phyloP scores from a whole-genome alignment of 2,888 invertebrate species.

The Metopia argyrocephala region DNA sequence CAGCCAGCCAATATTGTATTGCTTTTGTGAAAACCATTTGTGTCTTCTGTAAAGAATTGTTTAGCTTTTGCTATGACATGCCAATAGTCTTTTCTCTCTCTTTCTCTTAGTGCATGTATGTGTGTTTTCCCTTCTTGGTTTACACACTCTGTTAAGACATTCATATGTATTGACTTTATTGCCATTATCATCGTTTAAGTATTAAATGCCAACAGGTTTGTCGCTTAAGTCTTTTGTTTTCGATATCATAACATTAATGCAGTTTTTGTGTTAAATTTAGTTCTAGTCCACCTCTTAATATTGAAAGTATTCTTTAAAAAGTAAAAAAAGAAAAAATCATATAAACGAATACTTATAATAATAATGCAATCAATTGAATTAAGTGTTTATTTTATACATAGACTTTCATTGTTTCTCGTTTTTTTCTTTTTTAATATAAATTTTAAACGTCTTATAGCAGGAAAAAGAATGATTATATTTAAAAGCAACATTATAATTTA shows the following conservation, averaged over 20 bases:
- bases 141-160: too few species aligned
- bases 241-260: conserved; percentile 41
- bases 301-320: too few species aligned
- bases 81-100: not conserved
- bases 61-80: conserved; percentile 34
- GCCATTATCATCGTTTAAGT: not conserved
- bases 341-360: conserved; percentile 30
- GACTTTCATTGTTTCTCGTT: conserved; percentile 44
- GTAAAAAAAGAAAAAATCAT: not conserved
- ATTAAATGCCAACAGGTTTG: conserved; percentile 57
- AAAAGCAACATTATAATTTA: conserved; percentile 53
- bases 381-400: conserved; percentile 63
- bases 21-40: not conserved
- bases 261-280: conserved; percentile 50
- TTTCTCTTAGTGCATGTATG: too few species aligned
- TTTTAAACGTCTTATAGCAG: not conserved
- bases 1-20: not conserved
- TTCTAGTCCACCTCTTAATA: conserved; percentile 35
- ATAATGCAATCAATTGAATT: conserved; percentile 62
- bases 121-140: not conserved
- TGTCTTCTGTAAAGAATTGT: conserved; percentile 9
- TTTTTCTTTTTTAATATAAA: not conserved
- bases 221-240: conserved; percentile 63
- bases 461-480: not conserved
- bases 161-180: not conserved